Conservation (phyloP, 2,113 vertebrate genomes). For the Ailuropoda melanoleuca region DNA sequence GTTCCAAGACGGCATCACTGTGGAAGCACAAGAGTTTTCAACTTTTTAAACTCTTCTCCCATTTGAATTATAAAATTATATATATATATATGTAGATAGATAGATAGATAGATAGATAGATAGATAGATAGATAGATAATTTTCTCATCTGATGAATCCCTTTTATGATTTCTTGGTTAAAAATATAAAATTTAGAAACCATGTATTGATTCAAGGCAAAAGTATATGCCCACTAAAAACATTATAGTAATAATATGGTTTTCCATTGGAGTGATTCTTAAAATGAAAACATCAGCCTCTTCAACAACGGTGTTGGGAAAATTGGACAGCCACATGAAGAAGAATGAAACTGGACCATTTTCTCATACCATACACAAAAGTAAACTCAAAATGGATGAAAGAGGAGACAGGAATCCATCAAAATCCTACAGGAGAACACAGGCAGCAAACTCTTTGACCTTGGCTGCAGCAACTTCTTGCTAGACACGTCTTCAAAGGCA, state of each 20-base stretch:
- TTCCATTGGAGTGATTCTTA: not conserved
- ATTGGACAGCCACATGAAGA: not conserved
- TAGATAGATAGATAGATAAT: not conserved
- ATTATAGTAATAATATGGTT: not conserved
- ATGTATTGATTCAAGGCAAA: not conserved
- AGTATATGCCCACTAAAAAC: not conserved
- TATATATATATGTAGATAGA: not conserved
- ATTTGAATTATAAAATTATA: not conserved
- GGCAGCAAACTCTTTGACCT: not conserved
- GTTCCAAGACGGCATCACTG: not conserved
- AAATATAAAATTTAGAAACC: not conserved
- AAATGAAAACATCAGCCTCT: not conserved
- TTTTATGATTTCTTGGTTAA: not conserved
- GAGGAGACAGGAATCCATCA: not conserved
- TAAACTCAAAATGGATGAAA: not conserved
- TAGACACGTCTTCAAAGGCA: not conserved
- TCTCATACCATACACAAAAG: not conserved
- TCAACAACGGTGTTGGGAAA: not conserved
- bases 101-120: not conserved
- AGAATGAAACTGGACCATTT: not conserved
- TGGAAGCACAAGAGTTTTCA: not conserved
- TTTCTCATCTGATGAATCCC: not conserved
- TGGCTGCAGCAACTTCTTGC: not conserved
- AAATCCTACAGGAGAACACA: not conserved
- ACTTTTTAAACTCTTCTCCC: not conserved